Base-by-base conservation (phyloP, 2,888 invertebrate species). In the Mechanitis mazaeus region DNA sequence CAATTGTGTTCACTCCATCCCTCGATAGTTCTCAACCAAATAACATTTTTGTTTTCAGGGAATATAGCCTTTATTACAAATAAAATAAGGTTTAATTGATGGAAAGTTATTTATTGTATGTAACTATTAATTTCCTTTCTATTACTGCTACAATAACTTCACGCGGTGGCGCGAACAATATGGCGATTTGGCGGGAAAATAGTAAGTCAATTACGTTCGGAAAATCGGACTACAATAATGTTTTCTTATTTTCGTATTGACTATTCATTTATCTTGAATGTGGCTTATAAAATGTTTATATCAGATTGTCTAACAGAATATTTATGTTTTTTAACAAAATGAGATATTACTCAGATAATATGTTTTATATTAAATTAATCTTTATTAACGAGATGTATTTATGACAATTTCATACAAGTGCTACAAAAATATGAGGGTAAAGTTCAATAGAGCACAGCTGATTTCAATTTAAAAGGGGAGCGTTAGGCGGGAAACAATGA, bases 81-180 rank as follows among this genome's bases (percentile, higher is more conserved):
- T 3, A 0, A 0, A 0, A 61, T 73, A 76, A 72, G 70, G 64
- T 59, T 53, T 63, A 45, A 31, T 57, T 20, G 42, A 46, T 50
- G 58, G 61, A 42, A 62, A 63, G 57, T 68, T 58, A 65, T 71
- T 73, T 77, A 74, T 74, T 71, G 68, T 72, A 72, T 71, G 77
- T 77, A 80, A 85, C 84, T 84, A 85, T 81, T 83, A 82, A 87
- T 87, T 87, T 87, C 85, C 86, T 83, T 82, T 83, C 80, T 80
- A 84, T 85, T 84, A 81, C 76, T 63, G 67, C 68, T 72, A 87
- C 83, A 87, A 86, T 84, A 78, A 81, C 83, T 79, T 83, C 85
- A 85, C 72, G 79, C 72, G 66, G 81, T 72, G 81, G 71, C 72
- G 75, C 73, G 75, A 82, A 86, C 86, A 87, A 84, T 83, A 80